A percentile compares a stretch with the other conserved stretches of the same genome.
phyloP scores from a whole-genome alignment of 2,113 vertebrate species.

The Pagrus major region DNA sequence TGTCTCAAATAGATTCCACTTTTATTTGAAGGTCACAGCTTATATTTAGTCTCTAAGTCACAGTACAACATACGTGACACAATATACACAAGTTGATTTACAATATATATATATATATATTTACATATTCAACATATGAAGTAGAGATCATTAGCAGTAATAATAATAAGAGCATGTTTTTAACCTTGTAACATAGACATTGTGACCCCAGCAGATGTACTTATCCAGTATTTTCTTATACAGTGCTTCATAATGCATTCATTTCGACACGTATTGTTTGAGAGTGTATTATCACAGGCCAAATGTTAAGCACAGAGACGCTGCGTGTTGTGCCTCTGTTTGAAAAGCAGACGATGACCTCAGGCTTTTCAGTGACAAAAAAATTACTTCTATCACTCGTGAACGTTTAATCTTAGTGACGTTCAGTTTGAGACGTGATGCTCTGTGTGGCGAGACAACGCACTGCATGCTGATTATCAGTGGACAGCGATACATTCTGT shows the following conservation, averaged over 20 bases:
- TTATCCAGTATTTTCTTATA: constrained; percentile 6
- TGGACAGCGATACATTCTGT: constrained; percentile 56
- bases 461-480: constrained; percentile 53
- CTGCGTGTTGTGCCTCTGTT: constrained; percentile 20
- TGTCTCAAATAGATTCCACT: no score
- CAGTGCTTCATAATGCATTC: background rate
- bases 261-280: constrained; percentile 30
- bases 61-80: no score
- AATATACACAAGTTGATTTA: no score
- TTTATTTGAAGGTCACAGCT: no score
- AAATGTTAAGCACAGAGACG: constrained; percentile 44
- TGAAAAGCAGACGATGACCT: constrained; percentile 48
- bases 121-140: no score
- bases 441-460: constrained; percentile 41
- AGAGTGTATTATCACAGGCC: background rate
- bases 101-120: no score
- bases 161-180: background rate
- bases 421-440: constrained; percentile 44
- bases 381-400: constrained; percentile 27
- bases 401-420: constrained; percentile 49
- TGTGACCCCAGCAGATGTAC: background rate
- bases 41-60: no score
- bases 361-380: constrained; percentile 44
- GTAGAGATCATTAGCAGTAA: no score
- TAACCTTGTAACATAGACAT: background rate